Conservation (phyloP, 2,888 invertebrate genomes). For the Chrysina gloriosa region DNA sequence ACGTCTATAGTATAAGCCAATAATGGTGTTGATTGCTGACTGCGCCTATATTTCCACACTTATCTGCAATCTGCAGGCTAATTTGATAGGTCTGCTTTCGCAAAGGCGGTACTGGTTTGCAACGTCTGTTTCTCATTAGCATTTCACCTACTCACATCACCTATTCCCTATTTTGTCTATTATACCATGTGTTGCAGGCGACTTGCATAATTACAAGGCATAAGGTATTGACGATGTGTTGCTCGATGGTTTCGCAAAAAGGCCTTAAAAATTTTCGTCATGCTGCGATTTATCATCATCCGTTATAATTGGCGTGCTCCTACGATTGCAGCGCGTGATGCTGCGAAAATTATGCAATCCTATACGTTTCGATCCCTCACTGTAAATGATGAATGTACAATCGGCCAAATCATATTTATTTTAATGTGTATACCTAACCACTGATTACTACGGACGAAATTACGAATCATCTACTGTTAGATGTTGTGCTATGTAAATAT, state of each 20-base stretch:
- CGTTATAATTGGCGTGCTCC: slow-evolving; percentile 4
- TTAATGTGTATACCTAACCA: too few species aligned
- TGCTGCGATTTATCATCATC: slow-evolving; percentile 2
- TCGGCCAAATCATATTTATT: too few species aligned
- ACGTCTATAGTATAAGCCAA: neutral
- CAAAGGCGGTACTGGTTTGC: slow-evolving; percentile 21
- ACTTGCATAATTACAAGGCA: slow-evolving; percentile 19
- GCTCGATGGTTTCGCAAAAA: slow-evolving; percentile 18
- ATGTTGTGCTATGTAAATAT: too few species aligned
- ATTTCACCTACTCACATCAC: slow-evolving; percentile 34
- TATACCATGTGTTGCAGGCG: slow-evolving; percentile 17
- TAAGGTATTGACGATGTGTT: neutral
- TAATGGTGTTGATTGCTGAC: slow-evolving; percentile 14
- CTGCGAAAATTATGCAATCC: neutral
- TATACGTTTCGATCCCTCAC: neutral
- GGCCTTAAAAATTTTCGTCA: neutral
- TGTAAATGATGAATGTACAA: neutral
- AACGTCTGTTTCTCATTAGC: slow-evolving; percentile 25
- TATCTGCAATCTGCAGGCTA: slow-evolving; percentile 24
- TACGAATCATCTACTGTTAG: too few species aligned
- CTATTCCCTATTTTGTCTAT: slow-evolving; percentile 31
- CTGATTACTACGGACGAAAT: too few species aligned
- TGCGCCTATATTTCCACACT: slow-evolving; percentile 16
- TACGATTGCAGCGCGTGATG: neutral
- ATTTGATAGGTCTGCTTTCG: slow-evolving; percentile 22